Percentiles rank a stretch among this genome's conserved stretches.
Conservation (phyloP, 2,888 invertebrate genomes). For the Hypsopygia costalis region DNA sequence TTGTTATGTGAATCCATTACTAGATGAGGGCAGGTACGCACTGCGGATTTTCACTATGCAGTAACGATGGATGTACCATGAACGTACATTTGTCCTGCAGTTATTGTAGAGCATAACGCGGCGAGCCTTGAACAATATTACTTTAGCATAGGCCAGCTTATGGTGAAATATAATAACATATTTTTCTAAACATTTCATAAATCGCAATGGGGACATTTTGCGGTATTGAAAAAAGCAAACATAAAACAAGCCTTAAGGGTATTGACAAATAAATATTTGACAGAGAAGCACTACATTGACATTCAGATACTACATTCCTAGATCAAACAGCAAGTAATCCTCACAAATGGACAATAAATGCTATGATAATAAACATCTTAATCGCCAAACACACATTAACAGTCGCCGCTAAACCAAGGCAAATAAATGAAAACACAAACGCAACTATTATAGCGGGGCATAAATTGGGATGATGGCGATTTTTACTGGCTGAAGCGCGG, state of each 20-base stretch:
- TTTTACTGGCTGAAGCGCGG: slow-evolving; percentile 43
- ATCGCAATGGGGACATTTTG: not conserved
- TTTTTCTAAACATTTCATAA: not conserved
- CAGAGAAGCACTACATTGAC: too few relatives aligned
- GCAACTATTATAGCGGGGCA: slow-evolving; percentile 13
- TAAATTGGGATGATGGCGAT: slow-evolving; percentile 51
- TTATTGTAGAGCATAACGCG: slow-evolving; percentile 1
- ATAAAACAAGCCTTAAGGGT: too few relatives aligned
- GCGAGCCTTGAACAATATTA: not conserved
- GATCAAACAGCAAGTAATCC: too few relatives aligned
- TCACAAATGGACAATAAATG: too few relatives aligned
- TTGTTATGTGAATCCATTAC: slow-evolving; percentile 10
- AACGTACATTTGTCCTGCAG: not conserved
- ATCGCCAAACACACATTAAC: not conserved
- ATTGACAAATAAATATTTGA: too few relatives aligned
- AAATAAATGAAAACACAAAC: slow-evolving; percentile 3
- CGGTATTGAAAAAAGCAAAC: not conserved
- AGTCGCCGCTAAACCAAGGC: slow-evolving; percentile 5
- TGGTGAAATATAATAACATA: not conserved
- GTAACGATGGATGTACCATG: slow-evolving; percentile 2
- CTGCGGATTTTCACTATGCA: slow-evolving; percentile 1
- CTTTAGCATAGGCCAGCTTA: not conserved
- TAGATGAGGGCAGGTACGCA: slow-evolving; percentile 7
- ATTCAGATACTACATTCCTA: too few relatives aligned
- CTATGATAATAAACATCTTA: not conserved